Base-by-base conservation (phyloP, 2,888 invertebrate species). In the Synergus japonicus region DNA sequence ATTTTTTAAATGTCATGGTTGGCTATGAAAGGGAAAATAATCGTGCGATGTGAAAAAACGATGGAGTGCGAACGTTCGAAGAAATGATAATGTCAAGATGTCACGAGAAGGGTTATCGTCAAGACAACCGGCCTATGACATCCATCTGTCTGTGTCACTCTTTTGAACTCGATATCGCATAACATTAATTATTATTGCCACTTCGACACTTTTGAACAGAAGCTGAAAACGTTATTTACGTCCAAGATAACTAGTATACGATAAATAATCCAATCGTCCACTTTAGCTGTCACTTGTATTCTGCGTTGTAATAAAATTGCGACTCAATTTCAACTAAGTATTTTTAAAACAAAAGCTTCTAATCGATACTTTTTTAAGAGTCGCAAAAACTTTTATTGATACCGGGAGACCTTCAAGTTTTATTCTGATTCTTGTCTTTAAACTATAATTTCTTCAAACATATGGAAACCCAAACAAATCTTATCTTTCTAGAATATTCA, bases 141-240 rank as follows among this genome's bases (percentile, higher is more conserved):
- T 92, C 91, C 89, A 92, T 91, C 91, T 90, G 89, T 91, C 91
- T 89, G 87, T 89, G 90, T 92, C 91, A 88, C 85, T 86, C 85
- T 86, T 15, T 84, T 87, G 87, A 87, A 89, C 87, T 80, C 86
- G 80, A 83, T 90, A 91, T 91, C 91, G 86, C 86, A 85, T 80
- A 88, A 89, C 91, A 91, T 92, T 91, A 91, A 92, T 92, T 91
- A 91, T 92, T 91, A 91, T 91, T 92, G 91, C 91, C 88, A 90
- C 87, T 87, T 89, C 89, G 90, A 91, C 91, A 91, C 91, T 91
- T 88, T 88, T 89, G 85, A 80, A 65, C 79, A 79, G 77, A 80
- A 83, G 83, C 82, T 83, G 84, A 85, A 84, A 87, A 87, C 85
- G 85, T 85, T 85, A 85, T 87, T 86, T 86, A 85, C 84, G 81